Evolutionary conservation across 2,113 vertebrate genomes (phyloP), one percentile per base, ranked within the genome.

Genomic region (Plectropomus leopardus): DNA sequence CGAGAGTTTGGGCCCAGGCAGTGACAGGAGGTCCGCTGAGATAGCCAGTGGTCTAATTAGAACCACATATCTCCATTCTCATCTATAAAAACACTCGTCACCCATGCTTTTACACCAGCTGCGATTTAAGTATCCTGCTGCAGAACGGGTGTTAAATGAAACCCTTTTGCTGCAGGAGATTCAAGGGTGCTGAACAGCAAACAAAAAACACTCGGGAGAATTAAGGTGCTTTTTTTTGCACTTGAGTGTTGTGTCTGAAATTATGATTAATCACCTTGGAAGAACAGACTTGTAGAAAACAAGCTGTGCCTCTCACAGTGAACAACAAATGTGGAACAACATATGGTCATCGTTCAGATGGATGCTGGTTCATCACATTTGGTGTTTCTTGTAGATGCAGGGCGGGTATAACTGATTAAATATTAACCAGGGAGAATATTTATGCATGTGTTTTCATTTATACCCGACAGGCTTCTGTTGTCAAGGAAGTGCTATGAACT

Each of bases 21-120:
- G 87, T 90, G 89, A 93, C 90, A 90, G 85, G 80, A 87, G 87
- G 89, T 83, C 90, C 80, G 17, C 82, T 48, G 89, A 91, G 91
- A 93, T 88, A 89, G 83, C 88, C 83, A 77, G 71, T 88, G 82
- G 85, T 89, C 90, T 92, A 93, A 93, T 93, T 93, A 92, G 89
- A 90, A 86, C 60, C 77, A 69, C 88, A 80, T 83, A 89, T 92
- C 87, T 86, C 75, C 60, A 73, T 89, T 86, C 84, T 77, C 72
- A 66, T 82, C 78, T 78, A 55, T 70, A 73, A 87, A 88, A 90
- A 88, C 73, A 88, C 82, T 42, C 58, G 53, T 86, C 76, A 83
- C 75, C 82, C 70, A 42, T 80, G 71, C 77, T 86, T 86, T 78
- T 84, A 66, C 74, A 75, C 81, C 83, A 78, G 73, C 86, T 83